Evolutionary conservation across 2,113 vertebrate genomes (phyloP).

Genomic region (Cnemophilus loriae): DNA sequence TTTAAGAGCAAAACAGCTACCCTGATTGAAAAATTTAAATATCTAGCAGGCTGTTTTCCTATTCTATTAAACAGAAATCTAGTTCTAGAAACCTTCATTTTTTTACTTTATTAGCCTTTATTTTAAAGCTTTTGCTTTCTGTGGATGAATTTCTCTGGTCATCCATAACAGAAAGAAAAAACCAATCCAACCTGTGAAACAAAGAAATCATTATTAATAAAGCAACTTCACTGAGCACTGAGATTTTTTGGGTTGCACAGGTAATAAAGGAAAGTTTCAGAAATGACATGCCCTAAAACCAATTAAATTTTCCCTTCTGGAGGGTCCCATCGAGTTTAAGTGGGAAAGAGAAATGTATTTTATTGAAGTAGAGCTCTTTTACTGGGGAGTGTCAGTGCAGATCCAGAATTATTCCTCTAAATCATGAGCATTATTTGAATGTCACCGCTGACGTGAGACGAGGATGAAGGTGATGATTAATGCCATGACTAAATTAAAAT

Average conservation of each 20-base stretch:
- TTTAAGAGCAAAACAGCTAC: background rate
- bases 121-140: background rate
- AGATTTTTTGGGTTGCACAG: background rate
- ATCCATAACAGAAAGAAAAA: background rate
- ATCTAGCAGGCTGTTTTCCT: background rate
- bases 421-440: slow-evolving; percentile 42
- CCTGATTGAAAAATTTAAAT: background rate
- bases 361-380: background rate
- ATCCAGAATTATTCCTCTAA: background rate
- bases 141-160: background rate
- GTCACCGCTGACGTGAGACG: slow-evolving; percentile 39
- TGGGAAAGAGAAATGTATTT: background rate
- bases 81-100: background rate
- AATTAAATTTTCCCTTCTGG: background rate
- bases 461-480: slow-evolving; percentile 55
- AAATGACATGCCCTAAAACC: background rate
- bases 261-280: background rate
- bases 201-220: background rate
- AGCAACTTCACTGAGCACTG: background rate
- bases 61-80: background rate
- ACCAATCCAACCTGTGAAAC: background rate
- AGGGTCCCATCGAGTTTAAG: background rate
- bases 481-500: slow-evolving; percentile 50
- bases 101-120: background rate
- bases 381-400: background rate